Percentiles rank a stretch among this genome's conserved stretches.
phyloP scores from a whole-genome alignment of 2,888 invertebrate species.

The Ischnus inquisitorius region DNA sequence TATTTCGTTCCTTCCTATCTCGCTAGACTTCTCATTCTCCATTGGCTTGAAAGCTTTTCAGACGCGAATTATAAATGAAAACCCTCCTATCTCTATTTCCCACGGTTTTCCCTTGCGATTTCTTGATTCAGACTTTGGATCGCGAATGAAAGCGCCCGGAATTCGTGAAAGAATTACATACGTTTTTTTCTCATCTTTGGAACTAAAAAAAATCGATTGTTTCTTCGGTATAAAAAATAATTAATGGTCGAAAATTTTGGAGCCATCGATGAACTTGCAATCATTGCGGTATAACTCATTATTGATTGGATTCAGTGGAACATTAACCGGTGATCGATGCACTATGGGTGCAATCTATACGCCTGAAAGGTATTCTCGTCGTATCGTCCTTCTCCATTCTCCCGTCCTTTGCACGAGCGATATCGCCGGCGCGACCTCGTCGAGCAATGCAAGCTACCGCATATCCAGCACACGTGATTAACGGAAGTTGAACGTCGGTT shows the following conservation, averaged over 20 bases:
- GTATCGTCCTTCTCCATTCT: neutral
- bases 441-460: conserved; percentile 20
- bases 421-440: conserved; percentile 48
- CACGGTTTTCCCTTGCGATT: neutral
- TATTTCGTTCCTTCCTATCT: neutral
- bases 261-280: neutral
- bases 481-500: conserved; percentile 50
- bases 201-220: neutral
- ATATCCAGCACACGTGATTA: conserved; percentile 37
- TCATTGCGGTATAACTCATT: neutral
- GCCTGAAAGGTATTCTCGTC: neutral
- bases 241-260: neutral
- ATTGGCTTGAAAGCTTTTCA: neutral
- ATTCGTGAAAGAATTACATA: neutral
- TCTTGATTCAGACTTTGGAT: neutral
- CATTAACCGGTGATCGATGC: conserved; percentile 50
- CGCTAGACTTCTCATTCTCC: neutral
- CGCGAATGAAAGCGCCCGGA: neutral
- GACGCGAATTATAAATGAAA: neutral
- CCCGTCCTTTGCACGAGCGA: conserved; percentile 39
- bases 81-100: neutral
- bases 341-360: conserved; percentile 5
- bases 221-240: too few relatives aligned
- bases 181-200: neutral
- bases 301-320: conserved; percentile 30